Evolutionary conservation across 92 coral and sea anemone species (phyloP).

Genomic region (Metridium senile): DNA sequence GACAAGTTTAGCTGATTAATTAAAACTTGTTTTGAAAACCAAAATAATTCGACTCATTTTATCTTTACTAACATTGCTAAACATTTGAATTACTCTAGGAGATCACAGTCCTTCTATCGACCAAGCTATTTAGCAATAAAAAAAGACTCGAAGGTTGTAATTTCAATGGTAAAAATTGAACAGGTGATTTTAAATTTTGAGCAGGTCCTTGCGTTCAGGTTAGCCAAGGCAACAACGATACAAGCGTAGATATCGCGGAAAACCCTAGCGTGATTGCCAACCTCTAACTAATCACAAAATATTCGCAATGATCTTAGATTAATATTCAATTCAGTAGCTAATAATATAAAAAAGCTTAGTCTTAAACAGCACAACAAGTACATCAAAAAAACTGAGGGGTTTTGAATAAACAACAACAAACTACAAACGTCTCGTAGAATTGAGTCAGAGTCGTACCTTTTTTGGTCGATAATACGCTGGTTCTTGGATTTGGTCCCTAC

Average conservation of each 20-base stretch:
- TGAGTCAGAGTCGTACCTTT: constrained; percentile 13
- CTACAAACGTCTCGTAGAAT: background rate
- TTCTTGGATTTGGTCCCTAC: background rate
- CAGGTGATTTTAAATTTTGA: constrained; percentile 3
- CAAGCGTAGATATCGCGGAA: background rate
- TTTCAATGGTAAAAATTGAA: background rate
- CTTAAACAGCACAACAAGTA: background rate
- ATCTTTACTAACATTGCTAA: background rate
- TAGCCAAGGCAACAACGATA: constrained; percentile 5
- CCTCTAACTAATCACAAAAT: constrained; percentile 1
- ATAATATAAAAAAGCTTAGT: background rate
- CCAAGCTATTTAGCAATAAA: background rate
- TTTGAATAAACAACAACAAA: constrained; percentile 4
- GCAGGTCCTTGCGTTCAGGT: background rate
- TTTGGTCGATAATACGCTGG: constrained; percentile 35
- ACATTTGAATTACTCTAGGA: background rate
- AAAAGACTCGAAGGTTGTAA: background rate
- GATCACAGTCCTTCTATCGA: background rate
- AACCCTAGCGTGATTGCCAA: background rate
- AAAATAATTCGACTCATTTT: background rate
- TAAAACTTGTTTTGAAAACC: background rate
- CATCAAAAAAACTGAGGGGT: background rate
- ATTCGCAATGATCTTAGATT: background rate
- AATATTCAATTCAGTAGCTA: background rate
- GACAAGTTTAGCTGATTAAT: background rate